These are phyloP conservation scores for Cyprinodon variegatus DNA, from an alignment of 2,113 vertebrate genomes.

Conservation along the genomic window DNA sequence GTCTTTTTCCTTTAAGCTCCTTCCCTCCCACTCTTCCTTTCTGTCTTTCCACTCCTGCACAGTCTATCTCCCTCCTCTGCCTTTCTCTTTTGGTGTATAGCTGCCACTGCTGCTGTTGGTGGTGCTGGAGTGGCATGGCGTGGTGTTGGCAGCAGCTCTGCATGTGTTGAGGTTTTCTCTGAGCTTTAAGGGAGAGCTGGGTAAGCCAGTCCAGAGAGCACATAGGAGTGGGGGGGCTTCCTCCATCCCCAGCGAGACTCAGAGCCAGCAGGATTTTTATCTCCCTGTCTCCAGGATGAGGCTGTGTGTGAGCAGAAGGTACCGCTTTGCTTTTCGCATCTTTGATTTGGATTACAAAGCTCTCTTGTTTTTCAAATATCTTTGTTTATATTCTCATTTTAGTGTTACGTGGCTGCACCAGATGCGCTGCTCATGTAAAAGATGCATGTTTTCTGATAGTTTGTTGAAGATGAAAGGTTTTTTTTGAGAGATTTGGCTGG, in stretches of 20 bases:
- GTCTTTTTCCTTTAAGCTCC: conserved; percentile 71
- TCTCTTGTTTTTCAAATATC: conserved; percentile 23
- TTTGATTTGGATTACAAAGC: conserved; percentile 53
- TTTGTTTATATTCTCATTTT: conserved; percentile 34
- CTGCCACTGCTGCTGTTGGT: conserved; percentile 41
- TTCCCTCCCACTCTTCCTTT: conserved; percentile 71
- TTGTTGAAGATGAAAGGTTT: conserved; percentile 39
- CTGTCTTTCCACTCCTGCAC: conserved; percentile 58
- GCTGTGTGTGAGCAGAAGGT: conserved; percentile 75
- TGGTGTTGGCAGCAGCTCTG: conserved; percentile 27
- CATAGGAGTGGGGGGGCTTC: conserved; percentile 49
- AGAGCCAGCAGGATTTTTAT: conserved; percentile 55
- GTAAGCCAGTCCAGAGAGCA: conserved; percentile 60
- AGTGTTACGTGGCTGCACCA: conserved; percentile 44
- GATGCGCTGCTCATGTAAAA: conserved; percentile 38
- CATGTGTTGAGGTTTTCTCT: conserved; percentile 66
- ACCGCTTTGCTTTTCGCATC: conserved; percentile 56
- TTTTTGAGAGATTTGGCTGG: conserved; percentile 14
- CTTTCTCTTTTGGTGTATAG: conserved; percentile 47
- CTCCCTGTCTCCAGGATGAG: conserved; percentile 66
- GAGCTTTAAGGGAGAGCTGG: conserved; percentile 60
- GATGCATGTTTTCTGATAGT: conserved; percentile 44
- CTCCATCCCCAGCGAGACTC: conserved; percentile 49
- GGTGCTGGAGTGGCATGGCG: conserved; percentile 37
- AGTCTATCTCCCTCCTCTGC: conserved; percentile 44